Evolutionary conservation across 2,797 vertebrate species (phyloP), one percentile per base, ranked within the genome.

Genomic region (Ctenopoma multispine): DNA sequence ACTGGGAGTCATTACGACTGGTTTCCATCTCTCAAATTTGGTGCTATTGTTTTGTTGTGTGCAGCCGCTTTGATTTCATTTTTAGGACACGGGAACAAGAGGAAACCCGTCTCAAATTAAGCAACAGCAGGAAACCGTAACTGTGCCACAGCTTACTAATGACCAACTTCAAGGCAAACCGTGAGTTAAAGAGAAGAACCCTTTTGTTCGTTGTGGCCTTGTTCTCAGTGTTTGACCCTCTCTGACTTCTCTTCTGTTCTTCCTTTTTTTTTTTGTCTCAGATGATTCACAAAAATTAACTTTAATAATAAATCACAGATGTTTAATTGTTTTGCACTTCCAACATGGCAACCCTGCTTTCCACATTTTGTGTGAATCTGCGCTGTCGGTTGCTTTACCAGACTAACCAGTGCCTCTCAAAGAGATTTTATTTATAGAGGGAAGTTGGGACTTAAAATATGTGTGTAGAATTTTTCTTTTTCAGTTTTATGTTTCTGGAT

Each of bases 121-220:
- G 60, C 91, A 88, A 90, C 88, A 90, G 87, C 93, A 94, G 94
- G 94, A 95, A 93, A 84, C 83, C 41, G 89, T 89, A 80, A 75
- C 67, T 75, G 75, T 79, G 89, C 80, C 84, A 53, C 84, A 68
- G 89, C 90, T 68, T 86, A 87, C 87, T 92, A 87, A 90, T 89
- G 70, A 75, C 88, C 84, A 55, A 92, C 92, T 93, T 93, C 91
- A 93, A 92, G 90, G 90, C 57, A 24, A 82, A 60, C 80, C 79
- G 58, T 77, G 57, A 78, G 60, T 84, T 73, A 62, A 84, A 71
- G 74, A 85, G 79, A 80, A 71, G 72, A 75, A 60, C 53, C 4
- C 53, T n/a, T 72, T 89, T 88, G 83, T 87, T 87, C 56, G 29
- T 14, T 12, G 64, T 57, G 47, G 48, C 72, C 66, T 66, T 54